phyloP scores from a whole-genome alignment of 2,888 invertebrate genomes.

The Caenorhabditis sinica region DNA sequence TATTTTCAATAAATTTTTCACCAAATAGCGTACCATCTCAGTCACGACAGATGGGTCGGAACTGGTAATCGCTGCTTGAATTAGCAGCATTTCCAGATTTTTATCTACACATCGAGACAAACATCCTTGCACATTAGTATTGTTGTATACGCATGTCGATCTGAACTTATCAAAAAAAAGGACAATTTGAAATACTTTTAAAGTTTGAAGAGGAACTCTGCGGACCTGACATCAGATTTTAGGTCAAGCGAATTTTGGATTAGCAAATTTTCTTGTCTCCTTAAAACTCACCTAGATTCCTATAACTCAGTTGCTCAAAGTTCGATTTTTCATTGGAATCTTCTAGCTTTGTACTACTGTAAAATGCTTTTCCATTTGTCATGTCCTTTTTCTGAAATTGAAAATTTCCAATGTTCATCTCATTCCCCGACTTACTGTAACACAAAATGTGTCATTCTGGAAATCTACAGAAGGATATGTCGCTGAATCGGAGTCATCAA shows the following conservation, averaged over 20 bases:
- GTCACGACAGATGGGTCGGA: background rate
- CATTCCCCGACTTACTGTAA: background rate
- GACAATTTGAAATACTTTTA: background rate
- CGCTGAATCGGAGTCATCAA: background rate
- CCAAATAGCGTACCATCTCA: constrained; percentile 2
- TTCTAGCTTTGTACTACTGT: background rate
- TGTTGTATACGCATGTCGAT: background rate
- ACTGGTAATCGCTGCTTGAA: background rate
- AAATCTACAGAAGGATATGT: constrained; percentile 7
- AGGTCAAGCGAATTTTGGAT: too few relatives aligned
- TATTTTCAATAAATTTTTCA: background rate
- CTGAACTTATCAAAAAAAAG: background rate
- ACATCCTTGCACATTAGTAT: constrained; percentile 5
- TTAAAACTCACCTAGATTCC: constrained; percentile 2
- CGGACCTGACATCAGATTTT: too few relatives aligned
- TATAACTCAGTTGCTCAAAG: constrained; percentile 12
- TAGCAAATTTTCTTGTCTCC: too few relatives aligned
- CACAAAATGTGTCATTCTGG: constrained; percentile 40
- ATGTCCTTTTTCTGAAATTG: constrained; percentile 20
- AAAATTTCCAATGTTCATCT: background rate
- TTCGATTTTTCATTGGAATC: background rate
- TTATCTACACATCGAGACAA: constrained; percentile 13
- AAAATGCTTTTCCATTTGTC: constrained; percentile 23
- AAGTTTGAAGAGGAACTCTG: too few relatives aligned
- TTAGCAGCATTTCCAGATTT: background rate